Conservation (phyloP, 2,797 vertebrate genomes). For the Novumbra hubbsi region DNA sequence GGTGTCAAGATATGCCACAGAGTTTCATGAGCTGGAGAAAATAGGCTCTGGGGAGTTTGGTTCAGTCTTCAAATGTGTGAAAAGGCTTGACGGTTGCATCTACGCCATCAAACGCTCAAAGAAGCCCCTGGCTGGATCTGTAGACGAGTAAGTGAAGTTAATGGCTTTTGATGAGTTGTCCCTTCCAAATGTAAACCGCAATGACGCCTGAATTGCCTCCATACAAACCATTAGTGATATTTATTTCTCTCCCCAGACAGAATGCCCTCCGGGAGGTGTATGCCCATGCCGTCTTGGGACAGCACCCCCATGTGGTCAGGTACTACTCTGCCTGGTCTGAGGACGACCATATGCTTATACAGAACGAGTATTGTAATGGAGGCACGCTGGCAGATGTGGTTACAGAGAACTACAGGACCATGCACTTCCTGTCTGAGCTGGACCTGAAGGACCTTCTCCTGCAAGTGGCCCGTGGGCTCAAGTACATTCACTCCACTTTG, state of each 20-base stretch:
- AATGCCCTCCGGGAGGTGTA: conserved; percentile 87
- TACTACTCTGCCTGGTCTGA: conserved; percentile 91
- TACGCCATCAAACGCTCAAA: conserved; percentile 86
- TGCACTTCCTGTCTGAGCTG: conserved; percentile 80
- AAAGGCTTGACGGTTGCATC: conserved; percentile 84
- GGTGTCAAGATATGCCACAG: conserved; percentile 84
- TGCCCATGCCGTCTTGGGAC: conserved; percentile 86
- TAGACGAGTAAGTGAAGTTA: conserved; percentile 80
- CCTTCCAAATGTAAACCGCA: not conserved
- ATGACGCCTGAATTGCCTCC: not conserved
- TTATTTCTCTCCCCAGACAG: conserved; percentile 65
- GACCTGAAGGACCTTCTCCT: conserved; percentile 84
- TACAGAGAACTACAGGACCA: conserved; percentile 81
- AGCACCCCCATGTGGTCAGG: conserved; percentile 86
- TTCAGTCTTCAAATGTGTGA: conserved; percentile 86
- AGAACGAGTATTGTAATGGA: conserved; percentile 89
- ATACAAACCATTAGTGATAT: not conserved
- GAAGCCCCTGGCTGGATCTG: conserved; percentile 82
- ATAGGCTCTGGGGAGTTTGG: conserved; percentile 87
- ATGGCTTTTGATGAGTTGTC: not conserved
- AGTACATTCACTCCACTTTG: conserved; percentile 86
- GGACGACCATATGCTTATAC: conserved; percentile 90
- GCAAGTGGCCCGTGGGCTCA: conserved; percentile 84
- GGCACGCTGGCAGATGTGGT: conserved; percentile 86
- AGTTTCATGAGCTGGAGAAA: conserved; percentile 86